Percentiles rank a stretch among this genome's conserved stretches.
Conservation (phyloP, 2,113 vertebrate species). For the Bombycilla garrulus region DNA sequence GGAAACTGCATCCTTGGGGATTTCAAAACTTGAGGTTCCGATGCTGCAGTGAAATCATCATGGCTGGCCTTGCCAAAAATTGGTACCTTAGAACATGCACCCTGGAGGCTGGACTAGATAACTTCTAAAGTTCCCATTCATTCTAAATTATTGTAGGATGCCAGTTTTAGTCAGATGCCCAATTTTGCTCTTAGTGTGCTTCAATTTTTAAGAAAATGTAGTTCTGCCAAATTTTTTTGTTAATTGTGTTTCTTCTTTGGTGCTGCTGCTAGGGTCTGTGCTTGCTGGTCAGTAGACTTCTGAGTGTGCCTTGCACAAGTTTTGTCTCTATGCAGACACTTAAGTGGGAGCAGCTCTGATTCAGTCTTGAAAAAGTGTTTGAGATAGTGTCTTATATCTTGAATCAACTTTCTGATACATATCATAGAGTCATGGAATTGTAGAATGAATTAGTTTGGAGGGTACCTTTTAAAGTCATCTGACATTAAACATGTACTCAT, state of each 20-base stretch:
- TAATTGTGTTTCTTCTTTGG: background rate
- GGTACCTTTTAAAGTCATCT: background rate
- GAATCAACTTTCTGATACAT: background rate
- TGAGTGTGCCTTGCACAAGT: too few species aligned
- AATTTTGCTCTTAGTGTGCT: background rate
- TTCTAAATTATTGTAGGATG: background rate
- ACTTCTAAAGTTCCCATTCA: too few species aligned
- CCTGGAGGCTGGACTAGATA: too few species aligned
- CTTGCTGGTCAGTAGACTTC: background rate
- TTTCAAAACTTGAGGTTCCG: background rate
- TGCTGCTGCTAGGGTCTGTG: background rate
- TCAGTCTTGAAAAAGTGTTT: background rate
- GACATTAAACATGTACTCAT: background rate
- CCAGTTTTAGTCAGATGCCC: background rate
- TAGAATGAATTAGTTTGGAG: background rate
- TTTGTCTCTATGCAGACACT: background rate
- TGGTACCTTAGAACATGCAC: background rate
- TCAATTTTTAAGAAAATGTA: background rate
- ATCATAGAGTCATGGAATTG: background rate
- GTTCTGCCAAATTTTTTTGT: background rate
- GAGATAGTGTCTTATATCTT: background rate
- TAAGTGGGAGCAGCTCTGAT: background rate
- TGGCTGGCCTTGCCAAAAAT: fast-evolving
- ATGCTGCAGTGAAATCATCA: background rate
- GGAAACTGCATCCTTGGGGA: background rate